Evolutionary conservation across 2,113 vertebrate genomes (phyloP).

Genomic region (Boulengeromyrus knoepffleri): DNA sequence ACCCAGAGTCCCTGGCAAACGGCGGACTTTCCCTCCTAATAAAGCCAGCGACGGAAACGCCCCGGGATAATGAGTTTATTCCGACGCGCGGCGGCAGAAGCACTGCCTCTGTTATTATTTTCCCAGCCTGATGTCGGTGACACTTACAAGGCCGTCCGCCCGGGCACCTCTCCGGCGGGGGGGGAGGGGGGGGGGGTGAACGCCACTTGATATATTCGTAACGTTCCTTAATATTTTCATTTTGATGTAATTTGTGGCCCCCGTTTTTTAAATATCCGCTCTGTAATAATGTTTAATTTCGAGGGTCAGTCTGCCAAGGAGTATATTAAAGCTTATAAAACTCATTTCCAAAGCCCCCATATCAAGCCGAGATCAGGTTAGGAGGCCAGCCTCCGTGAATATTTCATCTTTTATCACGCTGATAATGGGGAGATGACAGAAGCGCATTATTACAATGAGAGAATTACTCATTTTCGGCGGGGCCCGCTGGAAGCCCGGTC

Average conservation of each 20-base stretch:
- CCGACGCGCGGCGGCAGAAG: slow-evolving; percentile 77
- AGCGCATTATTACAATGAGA: slow-evolving; percentile 99
- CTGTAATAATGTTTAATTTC: slow-evolving; percentile 99
- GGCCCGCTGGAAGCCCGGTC: slow-evolving; percentile 77
- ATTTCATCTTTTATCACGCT: slow-evolving; percentile 99
- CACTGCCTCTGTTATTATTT: slow-evolving; percentile 87
- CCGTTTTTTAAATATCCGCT: slow-evolving; percentile 99
- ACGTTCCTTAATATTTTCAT: slow-evolving; percentile 99
- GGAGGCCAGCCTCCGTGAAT: slow-evolving; percentile 99
- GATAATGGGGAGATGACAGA: slow-evolving; percentile 99
- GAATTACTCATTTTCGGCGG: slow-evolving; percentile 97
- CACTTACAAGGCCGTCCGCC: slow-evolving; percentile 70
- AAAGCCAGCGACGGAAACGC: slow-evolving; percentile 62
- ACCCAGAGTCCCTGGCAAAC: slow-evolving; percentile 26
- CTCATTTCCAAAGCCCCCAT: slow-evolving; percentile 99
- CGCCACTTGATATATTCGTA: slow-evolving; percentile 92
- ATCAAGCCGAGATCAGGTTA: slow-evolving; percentile 99
- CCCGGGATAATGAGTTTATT: slow-evolving; percentile 84
- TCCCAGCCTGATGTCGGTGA: slow-evolving; percentile 72
- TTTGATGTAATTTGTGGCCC: slow-evolving; percentile 99
- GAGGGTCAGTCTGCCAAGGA: slow-evolving; percentile 99
- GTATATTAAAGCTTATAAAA: slow-evolving; percentile 99
- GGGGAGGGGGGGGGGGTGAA: slow-evolving; percentile 61
- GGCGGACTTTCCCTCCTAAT: slow-evolving; percentile 55
- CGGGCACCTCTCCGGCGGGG: slow-evolving; percentile 54